Evolutionary conservation across 2,797 vertebrate genomes (phyloP), one percentile per base, ranked within the genome.

Genomic region (Phrynocephalus guinanensis): DNA sequence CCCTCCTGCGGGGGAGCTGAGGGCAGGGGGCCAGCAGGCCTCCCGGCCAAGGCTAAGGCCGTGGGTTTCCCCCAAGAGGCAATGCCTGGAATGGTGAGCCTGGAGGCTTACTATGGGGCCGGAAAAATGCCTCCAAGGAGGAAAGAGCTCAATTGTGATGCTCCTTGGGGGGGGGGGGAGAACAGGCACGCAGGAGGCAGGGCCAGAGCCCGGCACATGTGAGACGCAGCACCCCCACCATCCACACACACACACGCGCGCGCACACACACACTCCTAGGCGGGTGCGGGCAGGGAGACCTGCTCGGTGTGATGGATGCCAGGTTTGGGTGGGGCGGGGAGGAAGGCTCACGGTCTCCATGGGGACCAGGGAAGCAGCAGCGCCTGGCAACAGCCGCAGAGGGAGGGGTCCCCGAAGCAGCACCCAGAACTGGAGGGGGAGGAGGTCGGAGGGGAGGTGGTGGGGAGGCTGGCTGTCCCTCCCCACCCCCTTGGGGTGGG

Each of bases 271-370:
- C 44, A 44, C 24, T 50, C 60, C 79, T 38, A 68, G 15, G 13
- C 80, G 48, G 2, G 44, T 13, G n/a, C 7, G 6, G 4, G 6
- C 5, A 5, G 50, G 70, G 38, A 20, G 86, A 76, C 85, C 78
- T 76, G 78, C 87, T 66, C 44, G 1, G 6, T 2, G 3, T 48
- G 73, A 76, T 60, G 84, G 87, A 76, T 85, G 79, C 87, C 60
- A 66, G 73, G 79, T 50, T 48, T 28, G 30, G 30, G 50, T 60
- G 11, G 8, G 18, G 3, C 15, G 68, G 18, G 44, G 83, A 56
- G 87, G 77, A 79, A 91, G 89, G 56, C 44, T 22, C 38, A 52
- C 38, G 1, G 20, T 80, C 77, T 56, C 83, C 70, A 68, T 86
- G 88, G 88, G 79, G 63, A 78, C 71, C 60, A 20, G 63, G 76